Base-by-base conservation (phyloP, 2,888 invertebrate genomes). In the Panopea generosa region DNA sequence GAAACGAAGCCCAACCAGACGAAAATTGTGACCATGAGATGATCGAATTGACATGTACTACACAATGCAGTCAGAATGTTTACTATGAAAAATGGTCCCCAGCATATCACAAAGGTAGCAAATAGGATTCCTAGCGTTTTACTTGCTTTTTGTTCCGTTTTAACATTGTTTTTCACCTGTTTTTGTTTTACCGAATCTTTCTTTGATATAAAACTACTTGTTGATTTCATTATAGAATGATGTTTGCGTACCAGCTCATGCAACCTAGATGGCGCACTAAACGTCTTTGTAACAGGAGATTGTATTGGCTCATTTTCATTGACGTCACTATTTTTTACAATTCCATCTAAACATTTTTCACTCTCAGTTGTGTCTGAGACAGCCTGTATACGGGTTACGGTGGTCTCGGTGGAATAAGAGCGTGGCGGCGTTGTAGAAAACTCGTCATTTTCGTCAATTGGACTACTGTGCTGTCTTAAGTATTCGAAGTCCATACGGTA, bases 111-210 rank as follows among this genome's bases (percentile, higher is more conserved):
- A 75, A 92, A 92, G 24, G 91, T 89, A 47, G 86, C 86, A 71
- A 92, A 92, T 59, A 92, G 90, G 20, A 92, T 89, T 26, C 91
- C 91, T 2, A 92, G 86, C 3, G 92, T 98, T 93, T 98, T 98
- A 16, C 98, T 98, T 0, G 99, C 99, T 92, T 99, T 99, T 91
- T 98, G 98, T 91, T 99, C 98, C 65, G 97, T 94, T 4, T 96
- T 94, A 66, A 98, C 93, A 33, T 84, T 78, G 45, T 70, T 78
- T 40, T 79, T 74, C 9, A 81, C 77, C 33, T 81, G 75, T 53
- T 82, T 82, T 56, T 82, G 77, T 18, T 63, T 74, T 4, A 77
- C 73, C 7, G 84, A 83, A 38, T 85, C 84, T 26, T 88, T 86
- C 62, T 87, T 88, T 53, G 87, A 83, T 20, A 88, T 79, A 62